Evolutionary conservation across 2,888 invertebrate species (phyloP).

Genomic region (Habroteleia sp.): DNA sequence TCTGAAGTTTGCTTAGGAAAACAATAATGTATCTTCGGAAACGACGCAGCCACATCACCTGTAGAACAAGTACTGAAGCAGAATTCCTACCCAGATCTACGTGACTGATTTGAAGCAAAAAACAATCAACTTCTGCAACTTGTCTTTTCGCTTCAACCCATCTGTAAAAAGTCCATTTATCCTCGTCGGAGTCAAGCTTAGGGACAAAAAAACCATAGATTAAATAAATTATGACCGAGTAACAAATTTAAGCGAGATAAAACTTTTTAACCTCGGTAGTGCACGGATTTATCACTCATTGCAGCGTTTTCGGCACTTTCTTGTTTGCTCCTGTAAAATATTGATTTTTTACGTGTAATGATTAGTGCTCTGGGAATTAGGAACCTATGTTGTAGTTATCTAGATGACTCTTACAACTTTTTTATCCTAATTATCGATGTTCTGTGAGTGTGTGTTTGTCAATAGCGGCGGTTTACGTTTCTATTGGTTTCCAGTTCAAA

Average conservation of each 20-base stretch:
- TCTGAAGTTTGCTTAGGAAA: not conserved
- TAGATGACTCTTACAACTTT: too few species aligned
- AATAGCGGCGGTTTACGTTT: too few species aligned
- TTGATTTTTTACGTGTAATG: slow-evolving; percentile 20
- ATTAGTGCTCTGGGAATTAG: not conserved
- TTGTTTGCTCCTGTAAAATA: slow-evolving; percentile 16
- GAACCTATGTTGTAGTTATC: not conserved
- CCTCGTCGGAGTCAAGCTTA: slow-evolving; percentile 11
- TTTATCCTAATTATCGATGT: too few species aligned
- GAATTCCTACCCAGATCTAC: too few species aligned
- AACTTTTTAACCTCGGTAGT: not conserved
- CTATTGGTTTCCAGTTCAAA: too few species aligned
- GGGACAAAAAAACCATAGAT: slow-evolving; percentile 5
- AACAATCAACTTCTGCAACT: slow-evolving; percentile 13
- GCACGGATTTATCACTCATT: slow-evolving; percentile 6
- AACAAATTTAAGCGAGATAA: slow-evolving; percentile 5
- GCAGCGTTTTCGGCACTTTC: not conserved
- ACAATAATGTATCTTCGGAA: not conserved
- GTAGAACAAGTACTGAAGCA: too few species aligned
- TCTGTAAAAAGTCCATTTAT: slow-evolving; percentile 21
- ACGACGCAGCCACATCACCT: too few species aligned
- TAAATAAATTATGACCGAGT: slow-evolving; percentile 4
- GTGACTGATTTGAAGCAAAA: slow-evolving; percentile 20
- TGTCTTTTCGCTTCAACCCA: not conserved
- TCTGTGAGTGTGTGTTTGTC: too few species aligned